A percentile compares a stretch with the other conserved stretches of the same genome.
phyloP scores from a whole-genome alignment of 2,113 vertebrate species.

The Pleuronectes platessa region DNA sequence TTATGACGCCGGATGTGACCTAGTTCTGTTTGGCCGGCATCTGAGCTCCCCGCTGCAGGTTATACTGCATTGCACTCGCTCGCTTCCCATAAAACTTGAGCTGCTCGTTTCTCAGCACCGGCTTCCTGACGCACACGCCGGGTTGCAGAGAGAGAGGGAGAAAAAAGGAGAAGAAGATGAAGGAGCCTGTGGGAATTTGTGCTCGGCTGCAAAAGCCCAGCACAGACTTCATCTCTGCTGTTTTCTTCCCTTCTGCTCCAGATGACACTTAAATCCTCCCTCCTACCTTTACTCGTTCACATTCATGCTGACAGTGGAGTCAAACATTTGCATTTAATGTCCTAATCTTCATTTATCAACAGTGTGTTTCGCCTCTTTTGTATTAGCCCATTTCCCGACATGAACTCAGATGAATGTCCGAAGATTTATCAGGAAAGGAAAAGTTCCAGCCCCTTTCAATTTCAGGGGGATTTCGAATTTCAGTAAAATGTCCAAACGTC shows the following conservation, averaged over 20 bases:
- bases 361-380: too few species aligned
- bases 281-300: background rate
- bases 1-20: constrained; percentile 67
- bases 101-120: constrained; percentile 15
- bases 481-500: background rate
- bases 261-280: background rate
- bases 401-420: too few species aligned
- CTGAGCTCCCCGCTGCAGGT: constrained; percentile 70
- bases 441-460: too few species aligned
- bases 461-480: too few species aligned
- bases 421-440: too few species aligned
- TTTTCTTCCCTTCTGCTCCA: background rate
- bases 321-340: background rate
- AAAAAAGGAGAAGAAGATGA: constrained; percentile 9
- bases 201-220: background rate
- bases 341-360: background rate
- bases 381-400: too few species aligned
- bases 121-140: constrained; percentile 32
- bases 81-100: constrained; percentile 45
- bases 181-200: constrained; percentile 55
- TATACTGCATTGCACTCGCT: constrained; percentile 62
- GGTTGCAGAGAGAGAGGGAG: constrained; percentile 19
- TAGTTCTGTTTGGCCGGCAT: constrained; percentile 62
- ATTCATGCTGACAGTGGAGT: background rate
- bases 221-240: constrained; percentile 28